phyloP scores from a whole-genome alignment of 2,797 vertebrate genomes.

The Garrulus glandarius region DNA sequence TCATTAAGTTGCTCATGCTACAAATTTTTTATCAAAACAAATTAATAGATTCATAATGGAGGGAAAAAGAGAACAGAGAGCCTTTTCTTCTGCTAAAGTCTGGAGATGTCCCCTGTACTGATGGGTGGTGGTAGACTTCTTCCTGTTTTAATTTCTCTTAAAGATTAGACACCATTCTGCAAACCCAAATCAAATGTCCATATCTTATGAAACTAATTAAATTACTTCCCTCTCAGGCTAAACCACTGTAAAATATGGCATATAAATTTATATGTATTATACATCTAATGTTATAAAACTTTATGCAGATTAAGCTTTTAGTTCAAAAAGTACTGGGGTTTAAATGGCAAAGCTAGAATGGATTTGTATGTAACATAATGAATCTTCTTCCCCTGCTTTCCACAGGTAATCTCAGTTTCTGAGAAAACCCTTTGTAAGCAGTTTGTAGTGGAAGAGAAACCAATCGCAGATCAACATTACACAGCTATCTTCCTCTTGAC shows the following conservation, averaged over 20 bases:
- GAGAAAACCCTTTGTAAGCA: neutral
- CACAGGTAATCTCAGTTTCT: neutral
- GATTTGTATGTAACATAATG: neutral
- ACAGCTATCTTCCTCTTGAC: neutral
- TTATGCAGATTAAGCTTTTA: neutral
- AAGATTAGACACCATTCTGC: neutral
- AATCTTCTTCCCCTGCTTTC: neutral
- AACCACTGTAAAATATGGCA: neutral
- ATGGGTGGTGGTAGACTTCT: neutral
- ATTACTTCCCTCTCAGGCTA: neutral
- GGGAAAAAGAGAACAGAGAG: neutral
- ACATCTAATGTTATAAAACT: neutral
- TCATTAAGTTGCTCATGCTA: neutral
- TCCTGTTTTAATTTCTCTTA: neutral
- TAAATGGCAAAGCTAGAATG: neutral
- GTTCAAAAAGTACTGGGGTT: neutral
- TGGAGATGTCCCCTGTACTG: neutral
- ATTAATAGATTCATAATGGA: neutral
- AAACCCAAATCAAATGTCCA: neutral
- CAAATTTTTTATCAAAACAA: neutral
- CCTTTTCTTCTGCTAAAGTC: neutral
- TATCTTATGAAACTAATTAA: neutral
- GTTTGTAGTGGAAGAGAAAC: neutral
- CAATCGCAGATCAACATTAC: rapidly evolving
- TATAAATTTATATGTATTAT: neutral